Evolutionary conservation across 64 coral and sea anemone genomes (phyloP).

Genomic region (Pocillopora damicornis): DNA sequence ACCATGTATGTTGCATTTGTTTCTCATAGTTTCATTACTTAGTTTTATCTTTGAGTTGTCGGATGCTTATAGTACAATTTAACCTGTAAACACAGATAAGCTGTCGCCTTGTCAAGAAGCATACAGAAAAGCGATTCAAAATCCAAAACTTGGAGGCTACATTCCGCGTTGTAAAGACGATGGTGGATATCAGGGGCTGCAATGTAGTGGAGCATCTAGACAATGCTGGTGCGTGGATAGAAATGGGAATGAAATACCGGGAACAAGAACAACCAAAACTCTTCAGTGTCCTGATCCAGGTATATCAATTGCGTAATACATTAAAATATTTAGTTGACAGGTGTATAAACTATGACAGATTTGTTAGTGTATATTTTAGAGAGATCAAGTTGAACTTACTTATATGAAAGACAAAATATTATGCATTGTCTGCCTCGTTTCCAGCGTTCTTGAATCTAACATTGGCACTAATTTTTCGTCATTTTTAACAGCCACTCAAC

Average conservation of each 20-base stretch:
- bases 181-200: slow-evolving; percentile 55
- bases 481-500: background rate
- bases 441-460: background rate
- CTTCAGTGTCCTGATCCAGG: slow-evolving; percentile 55
- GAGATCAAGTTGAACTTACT: too few species aligned
- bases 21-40: background rate
- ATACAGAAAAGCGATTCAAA: slow-evolving; percentile 45
- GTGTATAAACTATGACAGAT: background rate
- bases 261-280: slow-evolving; percentile 45
- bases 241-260: slow-evolving; percentile 55
- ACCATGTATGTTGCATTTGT: background rate
- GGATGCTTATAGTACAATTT: background rate
- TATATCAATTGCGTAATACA: background rate
- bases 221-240: slow-evolving; percentile 81
- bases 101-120: slow-evolving; percentile 50
- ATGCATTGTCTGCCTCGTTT: background rate
- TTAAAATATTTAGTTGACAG: background rate
- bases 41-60: background rate
- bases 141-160: slow-evolving; percentile 16
- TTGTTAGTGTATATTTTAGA: background rate
- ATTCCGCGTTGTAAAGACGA: slow-evolving; percentile 56
- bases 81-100: slow-evolving; percentile 14
- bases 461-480: background rate
- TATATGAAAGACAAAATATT: too few species aligned
- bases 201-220: slow-evolving; percentile 52